A percentile compares a stretch with the other conserved stretches of the same genome.
phyloP scores from a whole-genome alignment of 2,113 vertebrate species.

The Nestor notabilis region DNA sequence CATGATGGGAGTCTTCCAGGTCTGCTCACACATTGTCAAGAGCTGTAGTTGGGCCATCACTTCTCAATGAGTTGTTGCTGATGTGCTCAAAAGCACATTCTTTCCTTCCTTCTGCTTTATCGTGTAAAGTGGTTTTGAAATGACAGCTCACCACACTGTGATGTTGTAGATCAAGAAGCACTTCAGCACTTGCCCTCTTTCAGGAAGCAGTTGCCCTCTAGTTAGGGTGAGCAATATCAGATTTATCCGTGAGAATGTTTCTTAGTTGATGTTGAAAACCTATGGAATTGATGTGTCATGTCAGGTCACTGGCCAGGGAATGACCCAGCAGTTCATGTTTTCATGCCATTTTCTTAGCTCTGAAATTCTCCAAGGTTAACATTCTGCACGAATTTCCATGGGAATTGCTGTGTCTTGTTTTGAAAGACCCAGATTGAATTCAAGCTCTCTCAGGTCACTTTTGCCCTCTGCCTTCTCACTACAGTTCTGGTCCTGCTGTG shows the following conservation, averaged over 20 bases:
- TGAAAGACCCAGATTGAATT: background rate
- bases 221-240: background rate
- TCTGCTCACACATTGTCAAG: background rate
- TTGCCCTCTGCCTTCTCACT: background rate
- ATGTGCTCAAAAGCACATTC: background rate
- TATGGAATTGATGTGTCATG: background rate
- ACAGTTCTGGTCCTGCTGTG: background rate
- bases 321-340: background rate
- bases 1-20: accelerated
- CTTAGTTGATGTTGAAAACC: background rate
- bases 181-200: background rate
- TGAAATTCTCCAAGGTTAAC: background rate
- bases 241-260: background rate
- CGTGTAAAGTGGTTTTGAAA: background rate
- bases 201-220: background rate
- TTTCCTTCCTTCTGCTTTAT: background rate
- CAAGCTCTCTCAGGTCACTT: background rate
- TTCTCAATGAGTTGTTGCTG: background rate
- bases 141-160: background rate
- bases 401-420: background rate
- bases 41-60: background rate
- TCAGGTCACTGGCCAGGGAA: background rate
- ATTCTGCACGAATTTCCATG: background rate
- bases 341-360: background rate
- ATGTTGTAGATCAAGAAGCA: background rate